Percentiles rank a stretch among this genome's conserved stretches.
Conservation (phyloP, 2,888 invertebrate species). For the Tortricodes alternella region DNA sequence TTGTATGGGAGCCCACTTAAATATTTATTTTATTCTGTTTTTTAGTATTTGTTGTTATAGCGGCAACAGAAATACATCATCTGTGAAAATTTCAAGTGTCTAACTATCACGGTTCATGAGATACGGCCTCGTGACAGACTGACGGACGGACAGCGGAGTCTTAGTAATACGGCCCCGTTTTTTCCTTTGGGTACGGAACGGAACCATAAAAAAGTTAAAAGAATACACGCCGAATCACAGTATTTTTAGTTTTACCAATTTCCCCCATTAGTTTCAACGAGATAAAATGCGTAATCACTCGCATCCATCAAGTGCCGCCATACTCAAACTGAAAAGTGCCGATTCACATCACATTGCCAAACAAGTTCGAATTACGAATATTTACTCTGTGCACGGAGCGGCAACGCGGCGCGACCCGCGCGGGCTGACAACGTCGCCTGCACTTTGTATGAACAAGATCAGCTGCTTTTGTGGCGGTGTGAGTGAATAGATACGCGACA, state of each 20-base stretch:
- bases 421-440: conserved; percentile 45
- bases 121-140: too few relatives aligned
- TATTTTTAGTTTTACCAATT: conserved; percentile 15
- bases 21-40: too few relatives aligned
- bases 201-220: neutral
- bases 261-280: conserved; percentile 13
- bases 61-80: too few relatives aligned
- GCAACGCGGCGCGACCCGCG: conserved; percentile 49
- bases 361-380: conserved; percentile 62
- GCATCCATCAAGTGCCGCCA: conserved; percentile 32
- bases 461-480: conserved; percentile 23
- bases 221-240: neutral
- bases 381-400: conserved; percentile 53
- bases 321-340: conserved; percentile 28
- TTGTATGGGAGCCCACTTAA: too few relatives aligned
- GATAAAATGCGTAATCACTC: conserved; percentile 23
- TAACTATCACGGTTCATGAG: too few relatives aligned
- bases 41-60: too few relatives aligned
- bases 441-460: conserved; percentile 27
- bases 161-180: neutral
- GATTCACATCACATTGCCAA: conserved; percentile 64
- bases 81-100: too few relatives aligned
- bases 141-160: too few relatives aligned
- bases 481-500: conserved; percentile 1
- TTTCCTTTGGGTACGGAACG: too few relatives aligned